Evolutionary conservation across 2,888 invertebrate genomes (phyloP).

Genomic region (Lycaena phlaeas): DNA sequence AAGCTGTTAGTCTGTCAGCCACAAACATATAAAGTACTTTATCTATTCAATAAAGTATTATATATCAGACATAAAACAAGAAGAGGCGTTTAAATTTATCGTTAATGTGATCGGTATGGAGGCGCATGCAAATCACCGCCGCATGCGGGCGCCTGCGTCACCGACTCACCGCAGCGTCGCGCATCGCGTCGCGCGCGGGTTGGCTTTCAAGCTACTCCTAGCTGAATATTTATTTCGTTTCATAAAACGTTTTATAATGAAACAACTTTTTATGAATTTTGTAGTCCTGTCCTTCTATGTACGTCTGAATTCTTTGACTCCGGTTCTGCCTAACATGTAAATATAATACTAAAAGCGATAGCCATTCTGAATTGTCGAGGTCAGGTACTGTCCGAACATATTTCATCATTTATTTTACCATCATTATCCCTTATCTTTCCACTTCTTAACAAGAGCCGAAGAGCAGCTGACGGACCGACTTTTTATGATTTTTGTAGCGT

Average conservation of each 20-base stretch:
- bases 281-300: no score
- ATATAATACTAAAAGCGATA: no score
- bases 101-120: slow-evolving; percentile 23
- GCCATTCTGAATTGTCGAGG: no score
- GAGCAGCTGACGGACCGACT: no score
- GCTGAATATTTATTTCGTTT: neutral
- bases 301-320: no score
- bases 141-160: slow-evolving; percentile 43
- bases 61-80: slow-evolving; percentile 10
- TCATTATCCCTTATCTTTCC: no score
- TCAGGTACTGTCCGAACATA: no score
- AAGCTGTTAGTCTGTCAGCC: neutral
- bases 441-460: no score
- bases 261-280: no score
- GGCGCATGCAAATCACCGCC: slow-evolving; percentile 66
- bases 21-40: slow-evolving; percentile 5
- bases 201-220: slow-evolving; percentile 22
- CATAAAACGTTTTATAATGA: neutral
- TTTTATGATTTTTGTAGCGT: no score
- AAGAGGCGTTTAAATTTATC: slow-evolving; percentile 12
- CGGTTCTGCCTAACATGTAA: no score
- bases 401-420: no score
- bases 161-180: slow-evolving; percentile 23
- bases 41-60: slow-evolving; percentile 10
- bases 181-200: slow-evolving; percentile 22